Conservation (phyloP, 2,113 vertebrate genomes). For the Dasypus novemcinctus region DNA sequence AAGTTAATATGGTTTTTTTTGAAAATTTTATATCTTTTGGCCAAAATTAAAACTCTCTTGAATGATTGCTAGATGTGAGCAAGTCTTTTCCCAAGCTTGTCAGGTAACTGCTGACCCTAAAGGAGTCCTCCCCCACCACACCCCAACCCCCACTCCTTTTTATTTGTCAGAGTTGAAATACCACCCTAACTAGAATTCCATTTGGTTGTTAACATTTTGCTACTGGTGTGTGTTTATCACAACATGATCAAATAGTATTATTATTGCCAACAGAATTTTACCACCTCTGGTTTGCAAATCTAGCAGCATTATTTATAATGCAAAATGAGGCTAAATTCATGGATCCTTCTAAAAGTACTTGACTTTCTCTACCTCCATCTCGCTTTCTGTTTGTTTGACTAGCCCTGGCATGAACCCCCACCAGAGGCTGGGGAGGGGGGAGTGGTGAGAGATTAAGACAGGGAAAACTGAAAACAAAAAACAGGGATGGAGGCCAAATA, state of each 20-base stretch:
- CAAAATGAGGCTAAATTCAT: not conserved
- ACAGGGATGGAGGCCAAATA: not conserved
- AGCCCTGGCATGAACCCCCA: not conserved
- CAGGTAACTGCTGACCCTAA: not conserved
- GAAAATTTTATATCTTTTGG: conserved; percentile 43
- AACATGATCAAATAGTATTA: not conserved
- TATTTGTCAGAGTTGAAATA: not conserved
- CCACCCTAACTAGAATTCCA: not conserved
- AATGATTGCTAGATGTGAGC: not conserved
- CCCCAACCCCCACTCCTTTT: not conserved
- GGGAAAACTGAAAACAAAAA: not conserved
- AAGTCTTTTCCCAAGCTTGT: not conserved
- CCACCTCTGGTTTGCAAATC: not conserved
- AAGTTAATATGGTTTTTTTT: conserved; percentile 52
- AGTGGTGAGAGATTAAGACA: not conserved
- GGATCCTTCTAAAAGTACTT: not conserved
- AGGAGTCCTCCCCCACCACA: not conserved
- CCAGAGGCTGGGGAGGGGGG: no score
- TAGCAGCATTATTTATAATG: not conserved
- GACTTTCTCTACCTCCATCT: not conserved
- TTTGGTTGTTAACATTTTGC: not conserved
- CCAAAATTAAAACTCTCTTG: not conserved
- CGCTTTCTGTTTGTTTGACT: not conserved
- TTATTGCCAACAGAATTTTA: not conserved
- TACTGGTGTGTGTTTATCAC: not conserved